These are phyloP conservation scores for Otus scops DNA, from an alignment of 2,797 vertebrate genomes.

Conservation along the genomic window DNA sequence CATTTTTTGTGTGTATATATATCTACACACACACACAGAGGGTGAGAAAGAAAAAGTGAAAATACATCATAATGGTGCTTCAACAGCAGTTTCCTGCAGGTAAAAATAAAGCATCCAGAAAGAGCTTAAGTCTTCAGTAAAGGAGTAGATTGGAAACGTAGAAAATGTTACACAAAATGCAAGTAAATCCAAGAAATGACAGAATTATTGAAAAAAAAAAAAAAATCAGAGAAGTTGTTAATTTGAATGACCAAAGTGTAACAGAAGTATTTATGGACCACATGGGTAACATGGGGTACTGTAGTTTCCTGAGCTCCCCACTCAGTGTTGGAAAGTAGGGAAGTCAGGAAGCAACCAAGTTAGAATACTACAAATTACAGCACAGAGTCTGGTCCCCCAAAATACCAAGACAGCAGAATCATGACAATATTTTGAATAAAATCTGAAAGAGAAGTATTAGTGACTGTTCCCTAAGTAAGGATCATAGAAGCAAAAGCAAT, in stretches of 20 bases:
- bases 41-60: background rate
- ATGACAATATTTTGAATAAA: conserved; percentile 27
- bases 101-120: background rate
- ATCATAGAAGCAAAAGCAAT: background rate
- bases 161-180: background rate
- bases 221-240: background rate
- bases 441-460: background rate
- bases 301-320: background rate
- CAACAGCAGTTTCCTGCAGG: background rate
- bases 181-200: background rate
- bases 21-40: background rate
- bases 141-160: background rate
- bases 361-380: background rate
- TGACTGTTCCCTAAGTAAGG: background rate
- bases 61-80: background rate
- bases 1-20: background rate
- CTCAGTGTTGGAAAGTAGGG: background rate
- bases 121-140: background rate
- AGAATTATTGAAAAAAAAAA: background rate
- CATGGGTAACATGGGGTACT: background rate
- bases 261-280: background rate
- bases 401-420: background rate
- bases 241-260: background rate
- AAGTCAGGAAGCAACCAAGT: background rate
- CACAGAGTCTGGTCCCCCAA: background rate